Evolutionary conservation across 2,797 vertebrate species (phyloP), one percentile per base, ranked within the genome.

Genomic region (Neoniphon sammara): DNA sequence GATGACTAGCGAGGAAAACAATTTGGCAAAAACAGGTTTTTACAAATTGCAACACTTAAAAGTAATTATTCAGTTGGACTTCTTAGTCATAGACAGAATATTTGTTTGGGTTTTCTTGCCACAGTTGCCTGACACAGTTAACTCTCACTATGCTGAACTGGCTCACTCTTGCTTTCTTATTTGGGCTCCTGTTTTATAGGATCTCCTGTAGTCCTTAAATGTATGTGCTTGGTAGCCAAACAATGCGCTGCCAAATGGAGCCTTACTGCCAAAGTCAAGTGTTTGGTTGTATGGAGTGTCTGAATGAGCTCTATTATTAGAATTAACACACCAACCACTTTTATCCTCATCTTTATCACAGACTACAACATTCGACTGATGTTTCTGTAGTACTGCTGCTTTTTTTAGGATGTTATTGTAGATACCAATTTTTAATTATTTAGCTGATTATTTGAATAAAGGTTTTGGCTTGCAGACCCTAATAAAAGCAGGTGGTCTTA

Each of bases 11-110:
- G 75, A 84, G 75, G 82, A 84, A 88, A 90, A 90, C 85, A 82
- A 86, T 80, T 86, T 84, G 84, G 87, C 89, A 88, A 90, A 87
- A 86, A 90, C 84, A 85, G 67, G n/a, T 80, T 87, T 87, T 72
- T 77, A 84, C 85, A 91, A 91, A 91, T 87, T 89, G 79, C 79
- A 81, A 88, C 79, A 81, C 89, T 86, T 88, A 85, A 84, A 88
- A 86, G 61, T 82, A 89, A 86, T 92, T 88, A 90, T 88, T 89
- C 82, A 85, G 85, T 86, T 80, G 81, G 70, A 70, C 78, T 72
- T 87, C 75, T 92, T 85, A 83, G 80, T 92, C 90, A 90, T 85
- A 83, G 68, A 75, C 54, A 20, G 67, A 81, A 71, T 86, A 86
- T 90, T 89, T 88, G 84, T 88, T 87, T 88, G 73, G 81, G 60